These are phyloP conservation scores for Adoxophyes honmai DNA, from an alignment of 1,140 invertebrate genomes.

Conservation along the genomic window DNA sequence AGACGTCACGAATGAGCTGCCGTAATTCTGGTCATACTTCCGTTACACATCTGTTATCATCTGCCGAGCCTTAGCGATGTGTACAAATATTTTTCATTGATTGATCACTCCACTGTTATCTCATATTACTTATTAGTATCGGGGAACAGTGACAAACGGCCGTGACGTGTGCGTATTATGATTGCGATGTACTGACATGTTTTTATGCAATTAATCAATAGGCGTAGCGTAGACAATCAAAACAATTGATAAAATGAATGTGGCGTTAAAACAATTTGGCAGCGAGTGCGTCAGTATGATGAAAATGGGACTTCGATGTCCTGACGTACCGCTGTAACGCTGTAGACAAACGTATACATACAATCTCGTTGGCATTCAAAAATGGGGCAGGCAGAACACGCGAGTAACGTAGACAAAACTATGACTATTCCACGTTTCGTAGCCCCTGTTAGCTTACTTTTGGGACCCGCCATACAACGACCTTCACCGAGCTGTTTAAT, in stretches of 20 bases:
- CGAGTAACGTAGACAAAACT: not conserved
- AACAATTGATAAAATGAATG: not conserved
- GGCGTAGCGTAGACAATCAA: not conserved
- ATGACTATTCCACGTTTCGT: too few species aligned
- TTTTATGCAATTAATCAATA: conserved; percentile 14
- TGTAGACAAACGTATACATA: not conserved
- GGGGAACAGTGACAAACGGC: not conserved
- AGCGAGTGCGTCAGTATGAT: not conserved
- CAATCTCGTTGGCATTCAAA: not conserved
- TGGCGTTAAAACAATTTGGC: not conserved
- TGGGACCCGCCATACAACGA: too few species aligned
- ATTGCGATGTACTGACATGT: conserved; percentile 8
- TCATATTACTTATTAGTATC: not conserved
- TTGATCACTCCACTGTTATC: conserved; percentile 4
- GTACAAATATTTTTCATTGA: conserved; percentile 12
- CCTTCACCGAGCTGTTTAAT: too few species aligned
- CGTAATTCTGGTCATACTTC: too few species aligned
- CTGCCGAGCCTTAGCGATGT: not conserved
- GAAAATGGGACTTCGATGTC: not conserved
- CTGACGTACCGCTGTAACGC: not conserved
- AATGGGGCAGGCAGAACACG: too few species aligned
- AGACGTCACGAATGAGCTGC: not conserved
- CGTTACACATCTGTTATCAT: too few species aligned
- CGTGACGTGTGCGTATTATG: conserved; percentile 3
- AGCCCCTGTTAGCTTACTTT: too few species aligned